Evolutionary conservation across 30 jellyfish, hydroid and myxozoan species (phyloP).

Genomic region (Pseudorhiza aurosa): DNA sequence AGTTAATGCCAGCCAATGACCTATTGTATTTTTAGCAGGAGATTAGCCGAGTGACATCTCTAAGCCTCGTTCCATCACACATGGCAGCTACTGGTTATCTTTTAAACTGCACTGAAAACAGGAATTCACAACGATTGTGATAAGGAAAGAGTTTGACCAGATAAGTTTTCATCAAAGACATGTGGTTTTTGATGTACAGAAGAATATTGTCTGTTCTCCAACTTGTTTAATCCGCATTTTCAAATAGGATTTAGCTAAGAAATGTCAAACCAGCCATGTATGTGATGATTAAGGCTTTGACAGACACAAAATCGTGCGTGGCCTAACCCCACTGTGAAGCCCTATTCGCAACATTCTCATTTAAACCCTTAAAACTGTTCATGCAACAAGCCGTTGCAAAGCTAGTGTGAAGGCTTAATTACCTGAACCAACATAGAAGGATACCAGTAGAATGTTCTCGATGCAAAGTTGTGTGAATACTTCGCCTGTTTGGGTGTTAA

Average conservation of each 20-base stretch:
- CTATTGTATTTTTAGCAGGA: conserved; percentile 6
- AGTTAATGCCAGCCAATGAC: conserved; percentile 3
- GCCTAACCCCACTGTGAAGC: conserved; percentile 6
- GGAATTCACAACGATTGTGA: conserved; percentile 30
- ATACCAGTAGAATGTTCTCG: too few relatives aligned
- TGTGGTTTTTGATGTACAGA: conserved; percentile 35
- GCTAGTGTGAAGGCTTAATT: too few relatives aligned
- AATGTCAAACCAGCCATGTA: conserved; percentile 42
- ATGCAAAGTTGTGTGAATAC: too few relatives aligned
- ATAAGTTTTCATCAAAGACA: conserved; percentile 43
- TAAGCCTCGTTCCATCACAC: conserved; percentile 22
- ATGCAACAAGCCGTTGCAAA: too few relatives aligned
- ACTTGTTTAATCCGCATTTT: conserved; percentile 39
- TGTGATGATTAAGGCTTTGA: conserved; percentile 7
- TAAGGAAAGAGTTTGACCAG: conserved; percentile 57
- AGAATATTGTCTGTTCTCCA: conserved; percentile 16
- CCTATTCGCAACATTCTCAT: too few relatives aligned
- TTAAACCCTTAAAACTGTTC: too few relatives aligned
- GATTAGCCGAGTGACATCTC: conserved; percentile 18
- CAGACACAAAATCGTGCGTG: not conserved
- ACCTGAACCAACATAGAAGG: too few relatives aligned
- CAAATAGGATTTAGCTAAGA: conserved; percentile 44
- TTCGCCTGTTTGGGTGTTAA: too few relatives aligned
- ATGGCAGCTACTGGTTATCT: conserved; percentile 36
- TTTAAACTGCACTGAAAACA: conserved; percentile 5